Evolutionary conservation across 2,113 vertebrate species (phyloP).

Genomic region (Haemorhous mexicanus): DNA sequence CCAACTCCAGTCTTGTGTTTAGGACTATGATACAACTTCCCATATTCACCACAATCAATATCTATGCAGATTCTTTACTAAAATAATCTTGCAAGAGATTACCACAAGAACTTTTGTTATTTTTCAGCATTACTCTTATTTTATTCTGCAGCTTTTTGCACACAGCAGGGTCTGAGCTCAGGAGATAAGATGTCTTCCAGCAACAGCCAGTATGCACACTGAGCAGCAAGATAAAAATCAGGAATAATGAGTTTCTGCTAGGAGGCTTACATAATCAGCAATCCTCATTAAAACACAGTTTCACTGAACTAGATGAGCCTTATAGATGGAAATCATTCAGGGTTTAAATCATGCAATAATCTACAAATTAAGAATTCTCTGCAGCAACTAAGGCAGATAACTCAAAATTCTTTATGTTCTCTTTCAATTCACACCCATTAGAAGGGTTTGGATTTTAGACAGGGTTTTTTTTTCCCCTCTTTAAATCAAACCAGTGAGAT

Average conservation of each 20-base stretch:
- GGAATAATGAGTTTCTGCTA: slow-evolving; percentile 49
- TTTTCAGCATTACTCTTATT: neutral
- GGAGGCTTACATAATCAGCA: slow-evolving; percentile 10
- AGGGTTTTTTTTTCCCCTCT: neutral
- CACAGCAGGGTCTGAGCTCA: neutral
- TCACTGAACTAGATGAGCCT: neutral
- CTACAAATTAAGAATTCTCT: neutral
- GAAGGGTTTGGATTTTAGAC: neutral
- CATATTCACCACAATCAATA: neutral
- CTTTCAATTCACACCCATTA: neutral
- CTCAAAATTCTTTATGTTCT: neutral
- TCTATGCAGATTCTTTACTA: neutral
- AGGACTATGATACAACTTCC: neutral
- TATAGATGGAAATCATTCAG: neutral
- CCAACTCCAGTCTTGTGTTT: neutral
- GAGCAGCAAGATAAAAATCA: slow-evolving; percentile 31
- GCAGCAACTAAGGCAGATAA: neutral
- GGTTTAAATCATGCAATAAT: neutral
- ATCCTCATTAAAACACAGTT: slow-evolving; percentile 7
- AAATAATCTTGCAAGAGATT: neutral
- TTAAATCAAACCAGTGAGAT: neutral
- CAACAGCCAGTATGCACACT: neutral
- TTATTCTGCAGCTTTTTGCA: neutral
- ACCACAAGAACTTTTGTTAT: neutral
- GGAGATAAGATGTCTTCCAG: neutral